Conservation (phyloP, 2,888 invertebrate genomes). For the Idaea aversata region DNA sequence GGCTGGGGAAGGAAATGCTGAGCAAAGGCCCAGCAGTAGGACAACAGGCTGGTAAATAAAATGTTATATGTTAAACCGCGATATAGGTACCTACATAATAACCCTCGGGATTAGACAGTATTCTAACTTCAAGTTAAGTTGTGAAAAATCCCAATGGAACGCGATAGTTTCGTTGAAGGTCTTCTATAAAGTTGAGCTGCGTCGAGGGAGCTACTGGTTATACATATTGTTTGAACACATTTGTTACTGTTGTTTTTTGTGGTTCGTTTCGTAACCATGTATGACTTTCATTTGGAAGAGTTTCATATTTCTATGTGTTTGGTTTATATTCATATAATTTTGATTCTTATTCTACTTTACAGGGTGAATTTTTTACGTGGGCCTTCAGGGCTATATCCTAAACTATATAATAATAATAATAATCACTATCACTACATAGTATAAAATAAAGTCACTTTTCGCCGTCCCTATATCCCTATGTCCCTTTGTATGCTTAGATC, state of each 20-base stretch:
- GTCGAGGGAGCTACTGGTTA: constrained; percentile 14
- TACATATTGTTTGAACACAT: constrained; percentile 14
- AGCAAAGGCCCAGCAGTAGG: no score
- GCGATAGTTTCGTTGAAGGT: constrained; percentile 12
- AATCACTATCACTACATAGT: no score
- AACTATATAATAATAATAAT: no score
- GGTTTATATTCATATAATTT: no score
- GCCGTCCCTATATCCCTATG: no score
- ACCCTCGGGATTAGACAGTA: constrained; percentile 2
- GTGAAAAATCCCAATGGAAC: constrained; percentile 11
- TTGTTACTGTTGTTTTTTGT: not conserved
- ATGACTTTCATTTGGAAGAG: not conserved
- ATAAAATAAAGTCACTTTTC: no score
- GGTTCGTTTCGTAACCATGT: not conserved
- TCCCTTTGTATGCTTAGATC: no score
- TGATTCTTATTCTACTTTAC: no score
- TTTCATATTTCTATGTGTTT: not conserved
- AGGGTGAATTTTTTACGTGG: no score
- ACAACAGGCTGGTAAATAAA: not conserved
- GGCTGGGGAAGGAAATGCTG: no score
- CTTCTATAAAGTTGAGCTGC: constrained; percentile 15
- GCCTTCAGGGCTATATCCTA: no score
- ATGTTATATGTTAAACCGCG: not conserved
- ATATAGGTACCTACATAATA: not conserved
- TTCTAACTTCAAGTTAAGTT: not conserved